phyloP scores from a whole-genome alignment of 2,888 invertebrate species.

The Heteromurus nitidus region DNA sequence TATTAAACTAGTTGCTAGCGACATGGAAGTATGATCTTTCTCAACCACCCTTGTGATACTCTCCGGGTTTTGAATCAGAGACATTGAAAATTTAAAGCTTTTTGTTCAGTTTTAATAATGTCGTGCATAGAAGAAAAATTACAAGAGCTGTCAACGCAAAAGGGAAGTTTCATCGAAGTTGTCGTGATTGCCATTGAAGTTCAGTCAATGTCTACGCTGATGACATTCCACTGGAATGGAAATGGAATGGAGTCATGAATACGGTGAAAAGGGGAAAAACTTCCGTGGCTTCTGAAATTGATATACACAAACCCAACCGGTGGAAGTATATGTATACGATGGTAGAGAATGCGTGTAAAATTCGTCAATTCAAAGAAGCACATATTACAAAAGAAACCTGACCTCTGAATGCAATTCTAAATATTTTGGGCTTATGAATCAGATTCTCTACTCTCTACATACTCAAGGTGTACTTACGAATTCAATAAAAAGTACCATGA shows the following conservation, averaged over 20 bases:
- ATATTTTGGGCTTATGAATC: constrained; percentile 40
- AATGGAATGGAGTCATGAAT: neutral
- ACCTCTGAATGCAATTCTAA: constrained; percentile 19
- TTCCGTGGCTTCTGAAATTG: constrained; percentile 55
- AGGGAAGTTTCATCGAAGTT: neutral
- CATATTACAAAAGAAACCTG: constrained; percentile 1
- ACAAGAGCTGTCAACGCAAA: constrained; percentile 34
- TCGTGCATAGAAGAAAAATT: no score
- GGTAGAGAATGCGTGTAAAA: constrained; percentile 26
- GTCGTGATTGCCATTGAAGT: constrained; percentile 15
- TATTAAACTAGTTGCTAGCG: no score
- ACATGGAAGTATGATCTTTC: no score
- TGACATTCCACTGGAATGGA: no score
- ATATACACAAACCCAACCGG: constrained; percentile 18
- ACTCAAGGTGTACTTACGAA: no score
- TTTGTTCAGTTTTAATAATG: no score
- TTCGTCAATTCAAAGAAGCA: constrained; percentile 11
- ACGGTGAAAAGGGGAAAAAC: constrained; percentile 15
- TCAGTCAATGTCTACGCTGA: no score
- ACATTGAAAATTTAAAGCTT: no score
- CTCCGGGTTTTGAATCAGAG: no score
- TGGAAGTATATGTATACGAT: neutral
- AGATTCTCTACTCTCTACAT: neutral
- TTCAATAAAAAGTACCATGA: no score
- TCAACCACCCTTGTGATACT: no score